Base-by-base conservation (phyloP, 2,113 vertebrate genomes). In the Carassius auratus region DNA sequence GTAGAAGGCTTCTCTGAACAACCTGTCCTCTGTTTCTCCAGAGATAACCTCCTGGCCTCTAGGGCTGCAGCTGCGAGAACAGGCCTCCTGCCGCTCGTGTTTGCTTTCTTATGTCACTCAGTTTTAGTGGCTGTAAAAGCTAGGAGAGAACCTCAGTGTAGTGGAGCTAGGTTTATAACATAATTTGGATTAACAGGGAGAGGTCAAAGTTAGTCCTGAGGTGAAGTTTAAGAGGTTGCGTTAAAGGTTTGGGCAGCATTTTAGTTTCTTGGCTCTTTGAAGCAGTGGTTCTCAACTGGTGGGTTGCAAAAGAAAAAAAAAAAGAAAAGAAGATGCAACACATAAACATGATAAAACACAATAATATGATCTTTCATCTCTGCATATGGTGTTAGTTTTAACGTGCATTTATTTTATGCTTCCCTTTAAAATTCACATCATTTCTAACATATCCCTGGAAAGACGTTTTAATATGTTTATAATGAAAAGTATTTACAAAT, bases 41-140 rank as follows among this genome's bases (percentile, higher is more conserved):
- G 38, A 81, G 79, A 69, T 81, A 50, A 75, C 62, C 75, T 48
- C 38, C 30, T 42, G 50, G 15, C 68, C 19, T 87, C 15, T 36
- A 57, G 64, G 45, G 23, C 84, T 64, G 66, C 79, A 75, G 84
- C 75, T 86, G 86, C 80, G 26, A 74, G 68, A 79, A 7, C 77
- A 30, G 57, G 74, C 52, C 59, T 84, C 64, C 38, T 76, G 23
- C 12, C 21, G 61, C 10, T 68, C 68, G 76, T 69, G 81, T 84
- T 89, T 87, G 82, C 76, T 76, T 84, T 83, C 74, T 84, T 71
- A 50, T 87, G 62, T 84, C 71, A 68, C 42, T 82, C 80, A 76
- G 75, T 81, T 90, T 90, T 84, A 88, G 83, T 87, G 80, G 83
- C 75, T 84, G 76, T 83, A 68, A 77, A 83, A 64, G 76, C 75